Base-by-base conservation (phyloP, 92 coral and sea anemone species). In the Pocillopora grandis region DNA sequence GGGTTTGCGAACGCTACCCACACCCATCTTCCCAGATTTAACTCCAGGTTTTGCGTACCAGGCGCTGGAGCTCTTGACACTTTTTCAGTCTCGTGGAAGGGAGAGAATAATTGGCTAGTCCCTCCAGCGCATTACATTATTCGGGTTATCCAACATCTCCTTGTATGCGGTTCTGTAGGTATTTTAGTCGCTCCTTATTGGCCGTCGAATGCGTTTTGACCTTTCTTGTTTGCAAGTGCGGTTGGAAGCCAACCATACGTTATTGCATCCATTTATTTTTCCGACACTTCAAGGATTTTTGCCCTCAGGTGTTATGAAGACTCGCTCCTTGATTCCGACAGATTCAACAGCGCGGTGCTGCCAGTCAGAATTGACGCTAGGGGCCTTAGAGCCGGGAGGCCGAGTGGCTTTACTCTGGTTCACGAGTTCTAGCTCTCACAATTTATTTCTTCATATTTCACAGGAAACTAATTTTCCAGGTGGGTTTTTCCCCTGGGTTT, bases 131-230 rank as follows among this genome's bases (percentile, higher is more conserved):
- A 80, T 56, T 67, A 71, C 36, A 65, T 87, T 74, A 16, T 37
- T 31, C 62, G 68, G 48, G 81, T 57, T 2, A 65, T 86, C 10
- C 75, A 73, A 52, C 90, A 86, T 61, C 56, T 77, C 52, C 61
- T 73, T 48, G 81, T 60, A 9, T 58, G 86, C 67, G 64, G 80
- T 61, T 80, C 64, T 11, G 4, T 56, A 15, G 93, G 91, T 19
- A 77, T 84, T 11, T 49, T 66, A 15, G 76, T 78, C 14, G 87
- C 84, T 13, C 93, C 91, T 33, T 74, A 33, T 60, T 87, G 91
- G 89, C 88, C 87, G 16, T 87, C 91, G 19, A 60, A 80, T 57
- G 67, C 61, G 56, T 87, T 87, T 62, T 90, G 88, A 78, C 88
- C 88, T 17, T 69, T 86, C 10, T 67, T 79, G 1, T 76, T 67